Evolutionary conservation across 2,888 invertebrate species (phyloP).

Genomic region (Apamea epomidion): DNA sequence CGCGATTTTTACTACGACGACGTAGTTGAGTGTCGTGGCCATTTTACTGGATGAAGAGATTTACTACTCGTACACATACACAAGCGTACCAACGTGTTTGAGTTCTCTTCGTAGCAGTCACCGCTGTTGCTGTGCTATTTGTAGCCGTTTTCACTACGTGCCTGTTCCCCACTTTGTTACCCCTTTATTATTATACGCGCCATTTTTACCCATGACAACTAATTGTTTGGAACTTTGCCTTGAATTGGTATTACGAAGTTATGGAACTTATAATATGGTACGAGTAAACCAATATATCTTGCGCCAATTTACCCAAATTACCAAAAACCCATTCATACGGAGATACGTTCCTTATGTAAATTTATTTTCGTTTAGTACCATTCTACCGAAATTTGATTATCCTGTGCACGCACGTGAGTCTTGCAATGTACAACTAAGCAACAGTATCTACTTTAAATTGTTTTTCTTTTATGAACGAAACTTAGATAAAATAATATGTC

Average conservation of each 20-base stretch:
- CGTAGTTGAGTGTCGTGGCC: constrained; percentile 7
- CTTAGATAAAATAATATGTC: constrained; percentile 26
- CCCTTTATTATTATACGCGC: not conserved
- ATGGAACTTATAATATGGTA: constrained; percentile 18
- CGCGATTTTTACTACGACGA: constrained; percentile 16
- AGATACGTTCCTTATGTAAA: constrained; percentile 59
- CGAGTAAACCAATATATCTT: constrained; percentile 27
- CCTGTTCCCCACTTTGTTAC: not conserved
- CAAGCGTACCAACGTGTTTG: not conserved
- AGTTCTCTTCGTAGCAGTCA: constrained; percentile 28
- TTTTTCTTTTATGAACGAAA: constrained; percentile 26
- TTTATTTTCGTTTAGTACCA: constrained; percentile 56
- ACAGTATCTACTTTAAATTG: constrained; percentile 20
- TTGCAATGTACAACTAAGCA: constrained; percentile 43
- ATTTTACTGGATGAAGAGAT: constrained; percentile 14
- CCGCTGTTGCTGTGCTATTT: constrained; percentile 44
- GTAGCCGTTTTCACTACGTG: constrained; percentile 17
- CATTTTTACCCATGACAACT: not conserved
- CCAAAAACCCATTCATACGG: constrained; percentile 29
- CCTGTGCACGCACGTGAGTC: constrained; percentile 65
- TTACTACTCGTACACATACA: not conserved
- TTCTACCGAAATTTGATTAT: constrained; percentile 62
- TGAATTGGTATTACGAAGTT: constrained; percentile 15
- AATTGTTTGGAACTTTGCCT: constrained; percentile 8
- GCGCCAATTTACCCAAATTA: constrained; percentile 57